These are phyloP conservation scores for Heliconius cydno DNA, from an alignment of 2,888 invertebrate species.

Conservation along the genomic window DNA sequence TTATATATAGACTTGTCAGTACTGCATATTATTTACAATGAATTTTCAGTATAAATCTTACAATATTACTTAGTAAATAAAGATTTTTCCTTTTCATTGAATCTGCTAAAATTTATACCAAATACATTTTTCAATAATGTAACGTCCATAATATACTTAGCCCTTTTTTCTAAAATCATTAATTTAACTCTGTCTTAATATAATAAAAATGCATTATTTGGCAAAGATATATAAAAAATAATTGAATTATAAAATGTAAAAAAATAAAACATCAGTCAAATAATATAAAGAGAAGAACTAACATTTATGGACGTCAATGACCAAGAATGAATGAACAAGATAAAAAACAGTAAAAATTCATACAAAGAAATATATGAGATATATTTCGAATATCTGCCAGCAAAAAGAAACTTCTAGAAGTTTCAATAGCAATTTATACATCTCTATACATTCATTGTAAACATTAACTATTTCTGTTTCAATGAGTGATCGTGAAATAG, in stretches of 20 bases:
- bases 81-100: background rate
- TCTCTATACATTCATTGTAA: slow-evolving; percentile 27
- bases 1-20: slow-evolving; percentile 26
- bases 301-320: slow-evolving; percentile 1
- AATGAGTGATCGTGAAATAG: slow-evolving; percentile 58
- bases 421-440: slow-evolving; percentile 44
- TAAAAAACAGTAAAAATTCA: background rate
- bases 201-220: background rate
- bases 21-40: slow-evolving; percentile 41
- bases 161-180: background rate
- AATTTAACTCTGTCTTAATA: background rate
- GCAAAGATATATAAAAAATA: background rate
- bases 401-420: slow-evolving; percentile 13
- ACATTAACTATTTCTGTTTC: slow-evolving; percentile 39
- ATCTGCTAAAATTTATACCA: background rate
- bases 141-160: background rate
- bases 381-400: slow-evolving; percentile 5
- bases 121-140: background rate
- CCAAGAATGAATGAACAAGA: too few relatives aligned
- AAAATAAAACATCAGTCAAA: background rate
- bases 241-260: background rate
- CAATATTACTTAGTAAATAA: slow-evolving; percentile 19
- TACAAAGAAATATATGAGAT: slow-evolving; percentile 15
- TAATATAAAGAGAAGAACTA: background rate
- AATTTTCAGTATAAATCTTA: slow-evolving; percentile 32